phyloP scores from a whole-genome alignment of 2,797 vertebrate species.

The Sebastes steindachneri region DNA sequence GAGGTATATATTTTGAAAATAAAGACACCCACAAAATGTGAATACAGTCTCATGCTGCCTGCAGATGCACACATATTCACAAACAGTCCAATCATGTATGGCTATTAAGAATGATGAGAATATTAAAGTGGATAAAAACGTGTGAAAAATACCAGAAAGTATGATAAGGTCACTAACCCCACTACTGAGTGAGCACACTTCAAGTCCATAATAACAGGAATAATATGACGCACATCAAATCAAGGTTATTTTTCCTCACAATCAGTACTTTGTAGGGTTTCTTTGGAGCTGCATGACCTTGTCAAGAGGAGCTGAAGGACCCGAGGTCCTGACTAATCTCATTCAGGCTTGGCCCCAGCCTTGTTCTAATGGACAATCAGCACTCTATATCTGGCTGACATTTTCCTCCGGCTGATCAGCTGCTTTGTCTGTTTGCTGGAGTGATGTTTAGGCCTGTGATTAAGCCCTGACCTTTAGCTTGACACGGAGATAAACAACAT shows the following conservation, averaged over 20 bases:
- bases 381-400: constrained; percentile 79
- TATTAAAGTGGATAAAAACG: background rate
- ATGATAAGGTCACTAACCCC: background rate
- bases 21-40: background rate
- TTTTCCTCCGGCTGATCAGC: constrained; percentile 77
- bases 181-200: background rate
- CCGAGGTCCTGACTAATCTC: constrained; percentile 46
- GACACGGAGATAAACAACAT: constrained; percentile 65
- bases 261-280: constrained; percentile 4
- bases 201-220: background rate
- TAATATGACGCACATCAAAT: background rate
- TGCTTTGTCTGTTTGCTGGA: constrained; percentile 67
- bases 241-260: background rate
- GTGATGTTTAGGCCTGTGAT: constrained; percentile 77
- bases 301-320: constrained; percentile 43
- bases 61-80: background rate
- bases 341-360: constrained; percentile 49
- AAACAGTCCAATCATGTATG: background rate
- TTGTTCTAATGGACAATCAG: constrained; percentile 77
- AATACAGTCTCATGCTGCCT: background rate
- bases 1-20: constrained; percentile 20
- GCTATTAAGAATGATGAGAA: background rate
- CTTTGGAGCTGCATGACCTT: constrained; percentile 53
- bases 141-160: background rate
- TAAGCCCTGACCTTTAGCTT: constrained; percentile 78